Percentiles rank a stretch among this genome's conserved stretches.
Conservation (phyloP, 2,113 vertebrate genomes). For the Candoia aspera region DNA sequence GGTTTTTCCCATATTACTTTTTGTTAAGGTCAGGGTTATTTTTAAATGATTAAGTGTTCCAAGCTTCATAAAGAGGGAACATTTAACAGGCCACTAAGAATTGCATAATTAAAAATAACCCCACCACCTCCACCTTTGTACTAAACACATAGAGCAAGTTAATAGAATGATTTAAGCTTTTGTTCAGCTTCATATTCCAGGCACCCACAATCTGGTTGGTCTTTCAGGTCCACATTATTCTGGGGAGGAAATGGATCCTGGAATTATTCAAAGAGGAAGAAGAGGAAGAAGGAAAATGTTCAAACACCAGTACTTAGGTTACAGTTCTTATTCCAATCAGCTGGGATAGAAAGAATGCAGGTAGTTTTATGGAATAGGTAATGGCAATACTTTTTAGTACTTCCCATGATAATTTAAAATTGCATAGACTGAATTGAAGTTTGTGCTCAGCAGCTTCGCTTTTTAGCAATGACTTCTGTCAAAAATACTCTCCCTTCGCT, state of each 20-base stretch:
- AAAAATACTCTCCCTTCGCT: neutral
- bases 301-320: neutral
- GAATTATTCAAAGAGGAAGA: neutral
- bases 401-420: neutral
- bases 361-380: neutral
- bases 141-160: neutral
- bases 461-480: neutral
- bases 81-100: neutral
- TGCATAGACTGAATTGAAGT: neutral
- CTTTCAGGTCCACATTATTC: neutral
- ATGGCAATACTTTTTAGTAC: neutral
- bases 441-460: neutral
- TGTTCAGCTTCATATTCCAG: neutral
- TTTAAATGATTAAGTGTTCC: neutral
- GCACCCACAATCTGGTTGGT: neutral
- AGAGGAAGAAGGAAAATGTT: neutral
- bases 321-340: neutral
- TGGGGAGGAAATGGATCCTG: neutral
- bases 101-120: neutral
- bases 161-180: neutral
- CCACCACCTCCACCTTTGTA: neutral
- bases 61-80: neutral
- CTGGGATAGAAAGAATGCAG: neutral
- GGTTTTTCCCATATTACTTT: neutral
- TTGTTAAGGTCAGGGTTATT: neutral